These are phyloP conservation scores for Halictus ligatus DNA, from an alignment of 2,888 invertebrate genomes.

Conservation along the genomic window DNA sequence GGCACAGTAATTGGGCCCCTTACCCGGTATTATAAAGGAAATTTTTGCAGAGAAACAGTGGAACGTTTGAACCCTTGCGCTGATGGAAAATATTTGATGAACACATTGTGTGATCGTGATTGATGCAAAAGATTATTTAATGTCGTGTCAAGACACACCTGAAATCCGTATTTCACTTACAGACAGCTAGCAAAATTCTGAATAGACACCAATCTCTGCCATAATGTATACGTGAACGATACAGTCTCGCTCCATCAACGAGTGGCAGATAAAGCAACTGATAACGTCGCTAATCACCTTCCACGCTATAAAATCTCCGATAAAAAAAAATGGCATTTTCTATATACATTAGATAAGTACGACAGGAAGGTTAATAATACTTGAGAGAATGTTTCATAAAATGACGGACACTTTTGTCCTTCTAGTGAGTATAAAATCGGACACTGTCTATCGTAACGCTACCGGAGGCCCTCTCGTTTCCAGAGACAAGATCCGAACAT, in stretches of 20 bases:
- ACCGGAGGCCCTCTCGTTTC: not conserved
- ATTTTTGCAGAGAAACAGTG: too few species aligned
- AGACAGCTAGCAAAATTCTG: not conserved
- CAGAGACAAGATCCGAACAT: not conserved
- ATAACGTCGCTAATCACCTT: not conserved
- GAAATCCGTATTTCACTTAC: not conserved
- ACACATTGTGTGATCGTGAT: not conserved
- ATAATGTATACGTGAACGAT: not conserved
- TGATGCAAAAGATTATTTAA: not conserved
- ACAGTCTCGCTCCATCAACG: not conserved
- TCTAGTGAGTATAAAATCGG: not conserved
- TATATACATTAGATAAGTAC: not conserved
- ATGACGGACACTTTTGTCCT: not conserved
- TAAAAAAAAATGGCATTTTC: not conserved
- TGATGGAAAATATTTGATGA: too few species aligned
- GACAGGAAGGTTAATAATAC: not conserved
- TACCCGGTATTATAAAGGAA: too few species aligned
- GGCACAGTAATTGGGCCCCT: too few species aligned
- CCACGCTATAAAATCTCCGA: not conserved
- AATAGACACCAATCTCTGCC: not conserved
- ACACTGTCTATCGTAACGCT: not conserved
- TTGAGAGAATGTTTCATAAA: not conserved
- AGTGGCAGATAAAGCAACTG: not conserved
- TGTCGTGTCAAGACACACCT: too few species aligned
- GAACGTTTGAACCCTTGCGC: too few species aligned